A percentile compares a stretch with the other conserved stretches of the same genome.
phyloP scores from a whole-genome alignment of 2,888 invertebrate genomes.

The Nasonia oneida region DNA sequence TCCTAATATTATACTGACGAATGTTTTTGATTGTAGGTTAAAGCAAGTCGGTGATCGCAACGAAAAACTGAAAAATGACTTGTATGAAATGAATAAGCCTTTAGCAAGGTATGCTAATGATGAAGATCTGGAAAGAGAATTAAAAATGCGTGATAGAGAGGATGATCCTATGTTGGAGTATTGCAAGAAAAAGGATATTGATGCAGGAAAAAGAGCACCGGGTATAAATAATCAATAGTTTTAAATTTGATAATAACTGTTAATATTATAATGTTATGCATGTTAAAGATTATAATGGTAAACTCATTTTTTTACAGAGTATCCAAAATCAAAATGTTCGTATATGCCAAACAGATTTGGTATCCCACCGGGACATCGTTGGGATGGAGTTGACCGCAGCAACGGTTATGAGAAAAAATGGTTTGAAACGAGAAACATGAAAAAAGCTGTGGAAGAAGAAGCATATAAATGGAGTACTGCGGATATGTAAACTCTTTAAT shows the following conservation, averaged over 20 bases:
- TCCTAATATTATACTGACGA: background rate
- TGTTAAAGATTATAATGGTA: conserved; percentile 11
- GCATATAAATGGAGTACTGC: conserved; percentile 97
- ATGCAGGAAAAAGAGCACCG: conserved; percentile 81
- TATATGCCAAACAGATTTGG: conserved; percentile 95
- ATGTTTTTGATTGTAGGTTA: conserved; percentile 79
- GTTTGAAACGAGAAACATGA: conserved; percentile 88
- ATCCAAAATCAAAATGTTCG: conserved; percentile 84
- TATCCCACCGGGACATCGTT: conserved; percentile 95
- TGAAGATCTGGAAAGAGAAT: conserved; percentile 89
- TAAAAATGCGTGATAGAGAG: conserved; percentile 87
- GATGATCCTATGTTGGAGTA: conserved; percentile 98
- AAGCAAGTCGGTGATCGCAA: conserved; percentile 90
- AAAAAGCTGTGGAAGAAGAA: conserved; percentile 89
- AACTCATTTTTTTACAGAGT: conserved; percentile 77
- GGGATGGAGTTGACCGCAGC: conserved; percentile 99
- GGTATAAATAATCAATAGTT: conserved; percentile 75
- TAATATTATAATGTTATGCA: background rate
- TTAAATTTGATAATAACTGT: conserved; percentile 27
- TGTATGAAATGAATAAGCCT: conserved; percentile 94
- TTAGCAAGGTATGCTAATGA: conserved; percentile 94
- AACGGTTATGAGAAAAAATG: conserved; percentile 96
- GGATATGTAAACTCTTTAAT: conserved; percentile 86
- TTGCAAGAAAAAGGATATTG: conserved; percentile 86
- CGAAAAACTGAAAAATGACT: conserved; percentile 85